Evolutionary conservation across 1,140 invertebrate species (phyloP).

Genomic region (Melipona quadrifasciata): DNA sequence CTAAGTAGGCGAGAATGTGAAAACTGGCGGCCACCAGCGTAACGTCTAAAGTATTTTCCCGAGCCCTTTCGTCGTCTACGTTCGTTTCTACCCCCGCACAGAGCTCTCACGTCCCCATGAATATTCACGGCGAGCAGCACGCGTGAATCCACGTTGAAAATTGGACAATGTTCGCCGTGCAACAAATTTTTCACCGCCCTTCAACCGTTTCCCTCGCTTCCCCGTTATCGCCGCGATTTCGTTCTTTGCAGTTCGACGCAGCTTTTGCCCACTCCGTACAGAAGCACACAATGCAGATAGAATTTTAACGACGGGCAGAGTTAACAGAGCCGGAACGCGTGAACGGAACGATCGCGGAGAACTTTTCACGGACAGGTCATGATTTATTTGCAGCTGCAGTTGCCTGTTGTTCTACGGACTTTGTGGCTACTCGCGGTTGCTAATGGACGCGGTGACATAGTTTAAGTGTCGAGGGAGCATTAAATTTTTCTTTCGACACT

Average conservation of each 20-base stretch:
- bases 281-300: neutral
- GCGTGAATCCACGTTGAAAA: slow-evolving; percentile 26
- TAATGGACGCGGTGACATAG: neutral
- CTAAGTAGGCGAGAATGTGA: slow-evolving; percentile 35
- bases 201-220: neutral
- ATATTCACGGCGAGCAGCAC: slow-evolving; percentile 33
- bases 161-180: neutral
- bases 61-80: neutral
- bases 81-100: neutral
- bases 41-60: slow-evolving; percentile 17
- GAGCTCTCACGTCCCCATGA: neutral
- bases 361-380: neutral
- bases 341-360: neutral
- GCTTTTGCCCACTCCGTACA: neutral
- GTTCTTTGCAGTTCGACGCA: no score
- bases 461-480: neutral
- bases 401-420: neutral
- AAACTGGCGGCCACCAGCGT: neutral
- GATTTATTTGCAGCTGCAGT: neutral
- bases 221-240: neutral
- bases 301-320: neutral
- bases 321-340: neutral
- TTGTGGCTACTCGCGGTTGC: neutral
- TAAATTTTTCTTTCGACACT: neutral
- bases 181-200: neutral